A percentile compares a stretch with the other conserved stretches of the same genome.
phyloP scores from a whole-genome alignment of 2,888 invertebrate genomes.

The Corbicula japonica region DNA sequence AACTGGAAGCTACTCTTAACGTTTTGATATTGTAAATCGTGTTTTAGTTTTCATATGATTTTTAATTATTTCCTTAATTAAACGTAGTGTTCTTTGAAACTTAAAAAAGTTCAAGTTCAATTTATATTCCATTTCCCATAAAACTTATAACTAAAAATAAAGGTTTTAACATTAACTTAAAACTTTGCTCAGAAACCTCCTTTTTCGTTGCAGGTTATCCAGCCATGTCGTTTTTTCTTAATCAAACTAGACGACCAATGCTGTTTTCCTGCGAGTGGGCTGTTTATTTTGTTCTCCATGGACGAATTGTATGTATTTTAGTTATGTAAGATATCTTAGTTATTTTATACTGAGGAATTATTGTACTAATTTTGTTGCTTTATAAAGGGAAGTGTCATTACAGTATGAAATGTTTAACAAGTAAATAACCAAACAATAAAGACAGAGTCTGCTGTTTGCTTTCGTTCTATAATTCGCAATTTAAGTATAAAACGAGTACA shows the following conservation, averaged over 20 bases:
- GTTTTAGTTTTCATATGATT: too few species aligned
- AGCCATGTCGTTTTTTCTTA: conserved; percentile 95
- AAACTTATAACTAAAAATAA: too few species aligned
- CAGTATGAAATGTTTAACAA: neutral
- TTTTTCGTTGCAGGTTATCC: conserved; percentile 91
- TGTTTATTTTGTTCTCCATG: neutral
- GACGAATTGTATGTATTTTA: neutral
- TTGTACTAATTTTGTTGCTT: neutral
- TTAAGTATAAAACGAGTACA: too few species aligned
- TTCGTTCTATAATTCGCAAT: neutral
- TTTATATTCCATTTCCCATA: too few species aligned
- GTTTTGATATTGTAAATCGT: too few species aligned
- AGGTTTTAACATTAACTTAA: too few species aligned
- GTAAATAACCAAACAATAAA: neutral
- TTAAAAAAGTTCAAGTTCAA: too few species aligned
- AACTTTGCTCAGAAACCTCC: too few species aligned
- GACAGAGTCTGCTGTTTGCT: neutral
- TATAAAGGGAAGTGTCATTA: too few species aligned
- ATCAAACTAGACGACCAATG: conserved; percentile 96
- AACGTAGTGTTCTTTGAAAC: too few species aligned
- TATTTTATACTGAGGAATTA: neutral
- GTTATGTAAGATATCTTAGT: neutral
- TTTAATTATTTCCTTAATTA: too few species aligned
- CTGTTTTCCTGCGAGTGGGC: conserved; percentile 99
- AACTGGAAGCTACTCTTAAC: too few species aligned